Conservation (phyloP, 1,140 invertebrate species). For the Mesaphorura yosii region DNA sequence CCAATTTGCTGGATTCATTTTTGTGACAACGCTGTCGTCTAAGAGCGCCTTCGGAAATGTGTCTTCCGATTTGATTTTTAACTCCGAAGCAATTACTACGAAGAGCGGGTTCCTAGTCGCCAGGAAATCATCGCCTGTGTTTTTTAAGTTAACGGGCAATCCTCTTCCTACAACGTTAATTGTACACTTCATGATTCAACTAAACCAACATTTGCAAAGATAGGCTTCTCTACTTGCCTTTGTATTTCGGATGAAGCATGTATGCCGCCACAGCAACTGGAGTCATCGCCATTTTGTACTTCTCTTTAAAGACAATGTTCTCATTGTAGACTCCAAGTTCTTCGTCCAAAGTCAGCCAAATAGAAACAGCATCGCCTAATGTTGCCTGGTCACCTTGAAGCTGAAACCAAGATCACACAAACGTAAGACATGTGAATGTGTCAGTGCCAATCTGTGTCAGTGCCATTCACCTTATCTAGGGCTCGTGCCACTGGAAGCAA, state of each 20-base stretch:
- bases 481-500: background rate
- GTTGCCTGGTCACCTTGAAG: background rate
- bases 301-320: background rate
- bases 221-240: no score
- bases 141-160: no score
- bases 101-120: no score
- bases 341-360: background rate
- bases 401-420: no score
- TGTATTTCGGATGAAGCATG: background rate
- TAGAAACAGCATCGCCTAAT: background rate
- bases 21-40: background rate
- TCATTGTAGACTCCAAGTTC: background rate
- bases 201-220: no score
- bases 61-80: no score
- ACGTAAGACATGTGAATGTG: background rate
- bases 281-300: background rate
- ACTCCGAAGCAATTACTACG: no score
- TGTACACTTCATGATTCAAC: no score
- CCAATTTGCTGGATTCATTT: slow-evolving; percentile 3
- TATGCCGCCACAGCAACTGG: background rate
- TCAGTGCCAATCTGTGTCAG: background rate
- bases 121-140: no score
- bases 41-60: background rate
- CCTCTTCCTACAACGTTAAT: no score
- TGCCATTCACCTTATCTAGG: background rate